Evolutionary conservation across 2,113 vertebrate genomes (phyloP).

Genomic region (Dasyprocta punctata): DNA sequence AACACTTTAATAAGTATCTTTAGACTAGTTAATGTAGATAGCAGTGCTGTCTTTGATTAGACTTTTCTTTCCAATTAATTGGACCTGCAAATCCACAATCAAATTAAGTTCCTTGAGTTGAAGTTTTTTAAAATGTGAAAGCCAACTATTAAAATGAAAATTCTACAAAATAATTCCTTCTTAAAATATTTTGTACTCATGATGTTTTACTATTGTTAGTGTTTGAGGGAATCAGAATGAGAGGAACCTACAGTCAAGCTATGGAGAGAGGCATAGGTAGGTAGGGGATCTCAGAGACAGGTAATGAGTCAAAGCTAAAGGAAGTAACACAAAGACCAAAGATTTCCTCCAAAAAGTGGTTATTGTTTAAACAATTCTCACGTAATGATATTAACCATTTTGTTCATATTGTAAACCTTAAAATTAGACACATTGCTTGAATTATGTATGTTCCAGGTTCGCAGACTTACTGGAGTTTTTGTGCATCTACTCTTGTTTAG

Average conservation of each 20-base stretch:
- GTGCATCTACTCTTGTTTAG: not conserved
- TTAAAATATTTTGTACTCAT: not conserved
- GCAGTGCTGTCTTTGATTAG: not conserved
- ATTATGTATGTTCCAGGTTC: not conserved
- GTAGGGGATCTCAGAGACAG: not conserved
- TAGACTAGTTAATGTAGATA: not conserved
- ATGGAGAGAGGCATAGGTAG: not conserved
- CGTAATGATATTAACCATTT: not conserved
- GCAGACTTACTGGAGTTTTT: not conserved
- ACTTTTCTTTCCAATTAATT: not conserved
- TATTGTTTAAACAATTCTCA: not conserved
- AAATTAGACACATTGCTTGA: not conserved
- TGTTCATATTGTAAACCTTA: not conserved
- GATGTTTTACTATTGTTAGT: not conserved
- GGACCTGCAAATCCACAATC: not conserved
- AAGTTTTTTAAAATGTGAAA: not conserved
- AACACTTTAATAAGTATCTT: not conserved
- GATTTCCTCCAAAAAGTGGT: not conserved
- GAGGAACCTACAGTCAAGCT: too few relatives aligned
- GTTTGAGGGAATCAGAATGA: conserved; percentile 9
- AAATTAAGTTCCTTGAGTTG: not conserved
- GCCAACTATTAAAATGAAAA: not conserved
- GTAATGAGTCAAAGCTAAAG: not conserved
- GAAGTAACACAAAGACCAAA: not conserved
- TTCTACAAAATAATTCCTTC: not conserved